Evolutionary conservation across 2,113 vertebrate genomes (phyloP).

Genomic region (Stegostoma tigrinum): DNA sequence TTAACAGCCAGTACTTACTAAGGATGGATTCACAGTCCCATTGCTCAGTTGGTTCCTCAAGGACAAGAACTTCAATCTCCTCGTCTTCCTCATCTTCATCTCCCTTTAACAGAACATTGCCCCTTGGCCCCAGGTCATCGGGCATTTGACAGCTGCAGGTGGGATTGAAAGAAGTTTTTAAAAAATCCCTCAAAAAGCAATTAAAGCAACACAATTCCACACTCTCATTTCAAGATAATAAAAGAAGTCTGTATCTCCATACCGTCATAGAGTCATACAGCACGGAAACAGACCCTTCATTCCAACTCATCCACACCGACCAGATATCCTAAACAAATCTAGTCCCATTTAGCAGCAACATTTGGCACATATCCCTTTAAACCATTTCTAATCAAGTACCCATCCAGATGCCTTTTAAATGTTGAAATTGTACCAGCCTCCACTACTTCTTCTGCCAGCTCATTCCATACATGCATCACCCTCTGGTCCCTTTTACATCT

Average conservation of each 20-base stretch:
- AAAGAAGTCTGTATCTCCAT: neutral
- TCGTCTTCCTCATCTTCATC: slow-evolving; percentile 66
- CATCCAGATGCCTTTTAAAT: too few relatives aligned
- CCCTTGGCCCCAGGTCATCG: slow-evolving; percentile 65
- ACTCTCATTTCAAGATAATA: neutral
- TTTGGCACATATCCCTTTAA: too few relatives aligned
- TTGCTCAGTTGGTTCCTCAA: slow-evolving; percentile 69
- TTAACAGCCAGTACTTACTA: slow-evolving; percentile 65
- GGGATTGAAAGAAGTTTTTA: neutral
- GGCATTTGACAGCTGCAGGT: slow-evolving; percentile 55
- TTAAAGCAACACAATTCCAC: neutral
- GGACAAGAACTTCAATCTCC: slow-evolving; percentile 65
- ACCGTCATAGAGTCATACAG: too few relatives aligned
- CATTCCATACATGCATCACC: too few relatives aligned
- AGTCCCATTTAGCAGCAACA: too few relatives aligned
- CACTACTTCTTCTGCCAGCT: too few relatives aligned
- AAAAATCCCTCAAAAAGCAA: neutral
- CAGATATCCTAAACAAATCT: too few relatives aligned
- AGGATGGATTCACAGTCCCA: slow-evolving; percentile 97
- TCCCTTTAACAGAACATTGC: slow-evolving; percentile 52
- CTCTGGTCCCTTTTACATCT: too few relatives aligned
- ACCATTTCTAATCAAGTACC: too few relatives aligned
- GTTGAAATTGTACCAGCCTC: too few relatives aligned
- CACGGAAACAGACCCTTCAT: too few relatives aligned
- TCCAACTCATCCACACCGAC: too few relatives aligned